Percentiles rank a stretch among this genome's conserved stretches.
These are phyloP conservation scores for Myoxocephalus aenaeus DNA, from an alignment of 2,797 vertebrate genomes.

Conservation along the genomic window DNA sequence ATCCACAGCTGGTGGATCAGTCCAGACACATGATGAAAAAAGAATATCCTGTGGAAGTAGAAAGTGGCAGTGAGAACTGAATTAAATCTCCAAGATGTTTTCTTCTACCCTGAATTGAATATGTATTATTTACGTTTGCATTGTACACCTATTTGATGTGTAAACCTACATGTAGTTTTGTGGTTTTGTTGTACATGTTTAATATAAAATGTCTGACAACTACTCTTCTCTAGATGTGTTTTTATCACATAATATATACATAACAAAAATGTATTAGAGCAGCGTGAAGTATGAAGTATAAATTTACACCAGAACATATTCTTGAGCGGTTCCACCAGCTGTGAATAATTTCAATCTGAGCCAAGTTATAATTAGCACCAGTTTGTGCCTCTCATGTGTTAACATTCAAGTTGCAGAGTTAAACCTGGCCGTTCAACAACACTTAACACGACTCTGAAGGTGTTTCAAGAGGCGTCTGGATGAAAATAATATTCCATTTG, in stretches of 20 bases:
- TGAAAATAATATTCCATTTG: not conserved
- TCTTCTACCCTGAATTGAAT: slow-evolving; percentile 25
- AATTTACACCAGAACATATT: slow-evolving; percentile 13
- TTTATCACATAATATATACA: not conserved
- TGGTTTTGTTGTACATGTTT: not conserved
- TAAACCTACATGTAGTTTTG: too few species aligned
- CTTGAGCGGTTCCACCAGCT: slow-evolving; percentile 33
- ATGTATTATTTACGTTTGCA: not conserved
- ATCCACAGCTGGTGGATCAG: not conserved
- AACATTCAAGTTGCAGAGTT: not conserved
- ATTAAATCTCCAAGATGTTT: not conserved
- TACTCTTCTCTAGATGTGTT: not conserved
- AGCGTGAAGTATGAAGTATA: slow-evolving; percentile 16
- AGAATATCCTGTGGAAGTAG: not conserved
- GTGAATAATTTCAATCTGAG: slow-evolving; percentile 15
- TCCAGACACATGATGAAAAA: not conserved
- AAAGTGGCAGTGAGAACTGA: slow-evolving; percentile 30
- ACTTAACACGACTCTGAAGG: not conserved
- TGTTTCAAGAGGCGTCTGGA: slow-evolving; percentile 2
- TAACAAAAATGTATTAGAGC: slow-evolving; percentile 21
- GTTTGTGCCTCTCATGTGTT: slow-evolving; percentile 15
- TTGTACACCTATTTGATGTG: not conserved
- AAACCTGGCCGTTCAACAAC: not conserved
- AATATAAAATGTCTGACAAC: slow-evolving; percentile 21
- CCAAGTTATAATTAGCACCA: not conserved